phyloP scores from a whole-genome alignment of 2,797 vertebrate species.

The Kryptolebias ocellatus region DNA sequence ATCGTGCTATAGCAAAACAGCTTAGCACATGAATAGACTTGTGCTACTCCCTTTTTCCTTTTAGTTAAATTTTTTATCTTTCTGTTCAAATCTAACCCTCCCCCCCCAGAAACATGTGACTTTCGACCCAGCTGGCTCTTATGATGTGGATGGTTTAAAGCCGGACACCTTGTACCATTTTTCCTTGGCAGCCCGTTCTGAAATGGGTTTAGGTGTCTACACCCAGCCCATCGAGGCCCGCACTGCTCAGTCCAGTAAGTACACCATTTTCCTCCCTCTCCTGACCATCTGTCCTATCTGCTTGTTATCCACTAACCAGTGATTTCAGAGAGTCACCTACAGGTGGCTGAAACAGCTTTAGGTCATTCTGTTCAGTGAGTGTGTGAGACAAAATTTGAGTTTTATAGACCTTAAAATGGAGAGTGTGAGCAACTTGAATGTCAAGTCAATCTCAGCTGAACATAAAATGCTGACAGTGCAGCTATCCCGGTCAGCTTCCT shows the following conservation, averaged over 20 bases:
- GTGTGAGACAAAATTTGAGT: constrained; percentile 36
- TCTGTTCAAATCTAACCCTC: constrained; percentile 23
- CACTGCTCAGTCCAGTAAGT: constrained; percentile 97
- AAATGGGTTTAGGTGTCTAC: constrained; percentile 91
- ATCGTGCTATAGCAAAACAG: not conserved
- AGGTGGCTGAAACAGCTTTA: constrained; percentile 35
- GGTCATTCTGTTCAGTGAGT: constrained; percentile 30
- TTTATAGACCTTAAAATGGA: constrained; percentile 46
- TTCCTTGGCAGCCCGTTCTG: constrained; percentile 90
- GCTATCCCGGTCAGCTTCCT: constrained; percentile 46
- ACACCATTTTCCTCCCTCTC: not conserved
- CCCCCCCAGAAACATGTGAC: constrained; percentile 85
- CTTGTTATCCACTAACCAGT: constrained; percentile 62
- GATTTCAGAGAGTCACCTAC: constrained; percentile 27
- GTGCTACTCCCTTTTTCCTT: constrained; percentile 1
- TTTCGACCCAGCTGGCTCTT: constrained; percentile 88
- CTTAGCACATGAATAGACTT: not conserved
- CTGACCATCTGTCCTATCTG: constrained; percentile 35
- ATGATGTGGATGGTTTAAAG: constrained; percentile 89
- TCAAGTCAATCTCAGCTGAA: constrained; percentile 61
- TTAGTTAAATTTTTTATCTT: constrained; percentile 14
- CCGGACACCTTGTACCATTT: constrained; percentile 91
- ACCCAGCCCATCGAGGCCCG: constrained; percentile 89
- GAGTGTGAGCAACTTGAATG: constrained; percentile 54
- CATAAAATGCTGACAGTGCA: constrained; percentile 63